Conservation (phyloP, 2,797 vertebrate species). For the Tenualosa ilisha region DNA sequence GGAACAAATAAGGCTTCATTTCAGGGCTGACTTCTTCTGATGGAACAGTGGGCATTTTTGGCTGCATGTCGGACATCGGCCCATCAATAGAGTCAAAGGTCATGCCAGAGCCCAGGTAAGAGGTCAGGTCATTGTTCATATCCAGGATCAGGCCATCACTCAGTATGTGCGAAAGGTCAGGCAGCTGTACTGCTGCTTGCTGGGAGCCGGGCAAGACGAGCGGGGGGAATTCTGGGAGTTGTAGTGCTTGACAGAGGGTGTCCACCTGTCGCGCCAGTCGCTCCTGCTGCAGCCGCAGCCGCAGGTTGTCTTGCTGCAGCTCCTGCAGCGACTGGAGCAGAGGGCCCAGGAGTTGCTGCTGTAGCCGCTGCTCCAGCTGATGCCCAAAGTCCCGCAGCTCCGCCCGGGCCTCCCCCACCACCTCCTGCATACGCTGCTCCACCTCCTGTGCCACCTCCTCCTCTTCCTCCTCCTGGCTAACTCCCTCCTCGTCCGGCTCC, state of each 20-base stretch:
- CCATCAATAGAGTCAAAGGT: not conserved
- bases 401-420: conserved; percentile 61
- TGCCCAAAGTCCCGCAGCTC: conserved; percentile 55
- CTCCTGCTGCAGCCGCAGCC: conserved; percentile 64
- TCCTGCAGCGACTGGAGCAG: not conserved
- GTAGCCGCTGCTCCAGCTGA: conserved; percentile 59
- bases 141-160: not conserved
- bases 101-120: not conserved
- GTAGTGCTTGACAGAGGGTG: not conserved
- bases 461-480: conserved; percentile 69
- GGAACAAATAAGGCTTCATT: not conserved
- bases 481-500: conserved; percentile 61
- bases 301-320: conserved; percentile 69
- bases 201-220: not conserved
- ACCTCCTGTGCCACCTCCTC: conserved; percentile 70
- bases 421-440: conserved; percentile 50
- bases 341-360: not conserved
- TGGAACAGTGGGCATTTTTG: not conserved
- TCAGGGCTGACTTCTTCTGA: not conserved
- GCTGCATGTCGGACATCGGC: not conserved
- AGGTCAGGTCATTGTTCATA: not conserved
- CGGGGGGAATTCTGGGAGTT: not conserved
- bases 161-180: not conserved
- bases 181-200: not conserved
- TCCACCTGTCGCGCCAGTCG: conserved; percentile 42